A percentile compares a stretch with the other conserved stretches of the same genome.
phyloP scores from a whole-genome alignment of 2,888 invertebrate genomes.

The Beris morrisii region DNA sequence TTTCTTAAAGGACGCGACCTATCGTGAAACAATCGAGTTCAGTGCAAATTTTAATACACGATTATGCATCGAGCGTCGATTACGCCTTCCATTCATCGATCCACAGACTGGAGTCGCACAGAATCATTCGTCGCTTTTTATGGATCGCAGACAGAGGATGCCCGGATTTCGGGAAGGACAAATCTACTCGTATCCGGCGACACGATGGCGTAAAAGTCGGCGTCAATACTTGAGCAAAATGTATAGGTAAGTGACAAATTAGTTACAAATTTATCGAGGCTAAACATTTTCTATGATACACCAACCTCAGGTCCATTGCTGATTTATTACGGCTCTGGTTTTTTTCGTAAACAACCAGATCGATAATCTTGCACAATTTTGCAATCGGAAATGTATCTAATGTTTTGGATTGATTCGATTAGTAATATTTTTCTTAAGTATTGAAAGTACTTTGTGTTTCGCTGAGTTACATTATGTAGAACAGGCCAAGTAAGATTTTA shows the following conservation, averaged over 20 bases:
- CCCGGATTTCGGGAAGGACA: constrained; percentile 88
- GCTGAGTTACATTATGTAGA: too few relatives aligned
- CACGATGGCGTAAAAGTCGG: constrained; percentile 88
- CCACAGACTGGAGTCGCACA: constrained; percentile 97
- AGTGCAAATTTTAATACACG: constrained; percentile 93
- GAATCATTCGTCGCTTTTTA: constrained; percentile 87
- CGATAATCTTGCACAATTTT: too few relatives aligned
- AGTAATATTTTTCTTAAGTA: too few relatives aligned
- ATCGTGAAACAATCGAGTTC: constrained; percentile 90
- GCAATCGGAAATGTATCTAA: too few relatives aligned
- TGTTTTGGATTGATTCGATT: too few relatives aligned
- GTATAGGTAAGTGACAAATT: constrained; percentile 48
- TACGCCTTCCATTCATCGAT: constrained; percentile 93
- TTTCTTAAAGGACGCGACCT: constrained; percentile 84
- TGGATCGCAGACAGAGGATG: constrained; percentile 85
- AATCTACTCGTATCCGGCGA: constrained; percentile 88
- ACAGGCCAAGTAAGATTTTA: too few relatives aligned
- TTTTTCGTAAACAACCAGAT: too few relatives aligned
- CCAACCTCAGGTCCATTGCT: too few relatives aligned
- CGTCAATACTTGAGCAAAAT: constrained; percentile 73
- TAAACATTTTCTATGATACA: too few relatives aligned
- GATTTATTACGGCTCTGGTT: too few relatives aligned
- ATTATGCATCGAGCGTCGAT: constrained; percentile 85
- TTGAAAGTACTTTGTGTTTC: too few relatives aligned
- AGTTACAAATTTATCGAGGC: too few relatives aligned